Percentiles rank a stretch among this genome's conserved stretches.
Conservation (phyloP, 1,140 invertebrate species). For the Trichogramma pretiosum region DNA sequence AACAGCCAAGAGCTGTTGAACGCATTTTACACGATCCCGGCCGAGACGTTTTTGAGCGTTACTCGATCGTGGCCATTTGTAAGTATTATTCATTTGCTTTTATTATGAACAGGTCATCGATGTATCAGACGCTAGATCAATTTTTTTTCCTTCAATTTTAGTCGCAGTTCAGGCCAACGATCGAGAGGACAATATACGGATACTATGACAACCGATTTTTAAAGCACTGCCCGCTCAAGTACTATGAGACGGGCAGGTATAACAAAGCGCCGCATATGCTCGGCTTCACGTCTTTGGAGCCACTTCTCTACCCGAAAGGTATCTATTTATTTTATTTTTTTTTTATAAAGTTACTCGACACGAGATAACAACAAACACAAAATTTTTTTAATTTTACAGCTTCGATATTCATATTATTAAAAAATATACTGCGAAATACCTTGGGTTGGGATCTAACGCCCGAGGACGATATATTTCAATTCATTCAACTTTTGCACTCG, state of each 20-base stretch:
- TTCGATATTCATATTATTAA: background rate
- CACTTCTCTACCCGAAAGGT: background rate
- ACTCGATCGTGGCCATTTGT: background rate
- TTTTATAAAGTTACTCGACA: background rate
- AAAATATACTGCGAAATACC: too few relatives aligned
- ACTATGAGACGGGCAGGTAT: constrained; percentile 45
- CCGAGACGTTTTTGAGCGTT: constrained; percentile 15
- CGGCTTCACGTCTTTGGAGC: constrained; percentile 54
- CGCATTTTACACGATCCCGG: background rate
- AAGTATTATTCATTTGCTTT: background rate
- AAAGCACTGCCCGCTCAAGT: constrained; percentile 44
- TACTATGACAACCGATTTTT: constrained; percentile 47
- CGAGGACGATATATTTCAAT: background rate
- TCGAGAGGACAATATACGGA: constrained; percentile 29
- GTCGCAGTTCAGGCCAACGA: constrained; percentile 39
- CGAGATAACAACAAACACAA: background rate
- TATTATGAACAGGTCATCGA: too few relatives aligned
- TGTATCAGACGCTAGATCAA: constrained; percentile 14
- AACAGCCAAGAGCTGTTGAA: background rate
- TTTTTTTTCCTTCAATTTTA: constrained; percentile 48
- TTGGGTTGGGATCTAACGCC: too few relatives aligned
- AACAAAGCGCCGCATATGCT: constrained; percentile 50
- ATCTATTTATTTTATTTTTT: background rate
- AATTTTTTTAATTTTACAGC: background rate
- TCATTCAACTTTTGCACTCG: background rate